These are phyloP conservation scores for Drosophila prostipennis DNA, from an alignment of 2,888 invertebrate species.

Conservation along the genomic window DNA sequence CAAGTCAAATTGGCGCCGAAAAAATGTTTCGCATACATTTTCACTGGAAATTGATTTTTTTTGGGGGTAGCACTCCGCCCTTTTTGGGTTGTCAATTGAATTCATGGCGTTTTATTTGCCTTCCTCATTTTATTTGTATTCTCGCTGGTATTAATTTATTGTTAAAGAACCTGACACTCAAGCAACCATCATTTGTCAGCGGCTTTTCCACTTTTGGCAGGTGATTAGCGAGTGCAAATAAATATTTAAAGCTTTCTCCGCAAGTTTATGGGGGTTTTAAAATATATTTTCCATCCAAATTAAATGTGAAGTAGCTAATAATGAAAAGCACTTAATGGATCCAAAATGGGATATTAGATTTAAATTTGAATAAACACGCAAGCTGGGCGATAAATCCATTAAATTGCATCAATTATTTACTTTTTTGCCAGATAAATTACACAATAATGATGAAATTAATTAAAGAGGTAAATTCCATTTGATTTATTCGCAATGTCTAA, in stretches of 20 bases:
- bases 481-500: conserved; percentile 3
- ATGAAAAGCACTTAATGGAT: no score
- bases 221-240: conserved; percentile 67
- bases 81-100: conserved; percentile 72
- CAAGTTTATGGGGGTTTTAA: background rate
- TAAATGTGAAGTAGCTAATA: conserved; percentile 4
- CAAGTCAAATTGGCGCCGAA: conserved; percentile 67
- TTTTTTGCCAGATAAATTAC: background rate
- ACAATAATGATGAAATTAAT: background rate
- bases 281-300: conserved; percentile 23
- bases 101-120: conserved; percentile 78
- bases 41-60: conserved; percentile 67
- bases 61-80: background rate
- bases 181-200: conserved; percentile 71
- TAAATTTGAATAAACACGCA: conserved; percentile 1
- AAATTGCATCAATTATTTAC: background rate
- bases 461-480: conserved; percentile 17
- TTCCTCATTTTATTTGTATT: conserved; percentile 49
- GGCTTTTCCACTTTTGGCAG: conserved; percentile 74
- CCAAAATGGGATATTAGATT: background rate
- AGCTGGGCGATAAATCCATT: conserved; percentile 1
- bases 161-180: conserved; percentile 37
- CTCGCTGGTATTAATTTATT: conserved; percentile 26
- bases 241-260: conserved; percentile 30
- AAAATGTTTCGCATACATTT: conserved; percentile 56